A percentile compares a stretch with the other conserved stretches of the same genome.
Evolutionary conservation across 2,797 vertebrate genomes (phyloP).

Genomic region (Phoxinus dragarum): DNA sequence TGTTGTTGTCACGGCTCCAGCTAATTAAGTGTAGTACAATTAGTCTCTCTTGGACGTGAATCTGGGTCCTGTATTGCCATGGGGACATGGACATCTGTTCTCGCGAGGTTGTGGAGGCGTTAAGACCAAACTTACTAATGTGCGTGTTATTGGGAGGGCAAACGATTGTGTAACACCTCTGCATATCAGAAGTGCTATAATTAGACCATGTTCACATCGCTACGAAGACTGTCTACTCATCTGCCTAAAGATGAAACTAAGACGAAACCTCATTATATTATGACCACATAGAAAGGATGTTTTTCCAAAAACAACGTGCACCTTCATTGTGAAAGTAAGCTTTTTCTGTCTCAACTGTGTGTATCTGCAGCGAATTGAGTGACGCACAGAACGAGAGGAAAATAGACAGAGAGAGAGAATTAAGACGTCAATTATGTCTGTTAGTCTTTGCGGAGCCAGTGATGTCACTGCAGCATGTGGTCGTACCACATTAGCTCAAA

Average conservation of each 20-base stretch:
- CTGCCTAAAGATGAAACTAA: constrained; percentile 28
- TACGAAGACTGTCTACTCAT: constrained; percentile 11
- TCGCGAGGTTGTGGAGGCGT: constrained; percentile 13
- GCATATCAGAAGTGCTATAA: constrained; percentile 41
- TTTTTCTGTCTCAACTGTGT: background rate
- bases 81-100: constrained; percentile 21
- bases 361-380: background rate
- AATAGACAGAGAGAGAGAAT: constrained; percentile 33
- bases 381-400: background rate
- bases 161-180: constrained; percentile 27
- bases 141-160: background rate
- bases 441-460: constrained; percentile 21
- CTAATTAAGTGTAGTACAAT: constrained; percentile 33
- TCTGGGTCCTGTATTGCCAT: constrained; percentile 24
- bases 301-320: background rate
- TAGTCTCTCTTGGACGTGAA: background rate
- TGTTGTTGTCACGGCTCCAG: background rate
- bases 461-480: constrained; percentile 20
- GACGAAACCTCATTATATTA: constrained; percentile 21
- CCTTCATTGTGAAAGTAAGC: background rate
- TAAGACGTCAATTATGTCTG: constrained; percentile 4
- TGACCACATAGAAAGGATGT: background rate
- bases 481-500: constrained; percentile 5
- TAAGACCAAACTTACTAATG: background rate
- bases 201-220: background rate